Conservation (phyloP, 2,113 vertebrate genomes). For the Riparia riparia region DNA sequence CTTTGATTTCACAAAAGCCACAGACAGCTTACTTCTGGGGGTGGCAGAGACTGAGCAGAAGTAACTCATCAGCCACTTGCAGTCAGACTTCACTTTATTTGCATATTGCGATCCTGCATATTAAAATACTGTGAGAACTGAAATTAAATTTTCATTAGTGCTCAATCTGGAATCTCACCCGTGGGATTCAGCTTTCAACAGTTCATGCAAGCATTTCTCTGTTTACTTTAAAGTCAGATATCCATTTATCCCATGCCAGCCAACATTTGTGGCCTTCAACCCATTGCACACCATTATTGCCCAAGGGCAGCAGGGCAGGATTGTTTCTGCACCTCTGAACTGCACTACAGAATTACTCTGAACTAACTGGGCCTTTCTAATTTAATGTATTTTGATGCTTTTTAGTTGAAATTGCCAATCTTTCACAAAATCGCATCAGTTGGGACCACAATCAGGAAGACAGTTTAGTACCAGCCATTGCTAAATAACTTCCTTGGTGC, state of each 20-base stretch:
- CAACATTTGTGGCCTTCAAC: background rate
- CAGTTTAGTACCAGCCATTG: background rate
- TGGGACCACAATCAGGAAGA: background rate
- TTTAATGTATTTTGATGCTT: background rate
- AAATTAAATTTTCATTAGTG: conserved; percentile 63
- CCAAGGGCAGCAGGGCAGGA: background rate
- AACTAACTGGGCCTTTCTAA: background rate
- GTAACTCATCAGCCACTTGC: conserved; percentile 45
- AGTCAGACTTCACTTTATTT: conserved; percentile 50
- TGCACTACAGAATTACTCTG: background rate
- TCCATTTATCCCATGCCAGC: background rate
- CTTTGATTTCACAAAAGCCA: conserved; percentile 10
- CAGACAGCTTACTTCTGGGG: conserved; percentile 24
- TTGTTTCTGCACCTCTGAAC: background rate
- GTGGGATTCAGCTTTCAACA: background rate
- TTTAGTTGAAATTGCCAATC: background rate
- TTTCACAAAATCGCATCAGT: background rate
- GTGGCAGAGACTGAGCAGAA: conserved; percentile 23
- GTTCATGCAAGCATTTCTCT: background rate
- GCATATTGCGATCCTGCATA: conserved; percentile 51
- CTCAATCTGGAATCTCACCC: conserved; percentile 41
- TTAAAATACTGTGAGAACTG: conserved; percentile 62
- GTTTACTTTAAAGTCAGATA: background rate
- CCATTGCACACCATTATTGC: background rate
- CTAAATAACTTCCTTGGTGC: background rate